A percentile compares a stretch with the other conserved stretches of the same genome.
Evolutionary conservation across 2,797 vertebrate genomes (phyloP).

Genomic region (Ctenochaetus hawaiiensis): DNA sequence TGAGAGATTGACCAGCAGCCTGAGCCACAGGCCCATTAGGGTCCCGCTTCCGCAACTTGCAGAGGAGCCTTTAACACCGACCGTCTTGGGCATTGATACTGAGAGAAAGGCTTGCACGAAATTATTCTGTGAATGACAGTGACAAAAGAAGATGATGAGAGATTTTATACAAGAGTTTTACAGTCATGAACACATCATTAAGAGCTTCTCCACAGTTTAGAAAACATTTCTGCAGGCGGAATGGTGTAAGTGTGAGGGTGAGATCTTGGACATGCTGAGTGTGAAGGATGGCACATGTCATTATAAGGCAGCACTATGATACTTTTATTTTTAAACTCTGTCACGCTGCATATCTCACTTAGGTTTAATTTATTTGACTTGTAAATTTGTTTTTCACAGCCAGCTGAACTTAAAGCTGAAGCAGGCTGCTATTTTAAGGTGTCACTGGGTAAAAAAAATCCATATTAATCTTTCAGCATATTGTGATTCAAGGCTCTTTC

Average conservation of each 20-base stretch:
- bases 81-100: slow-evolving; percentile 86
- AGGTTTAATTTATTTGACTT: background rate
- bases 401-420: background rate
- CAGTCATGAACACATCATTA: slow-evolving; percentile 9
- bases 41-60: slow-evolving; percentile 39
- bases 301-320: background rate
- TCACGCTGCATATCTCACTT: slow-evolving; percentile 14
- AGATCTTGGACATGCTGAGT: slow-evolving; percentile 12
- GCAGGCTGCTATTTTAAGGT: too few relatives aligned
- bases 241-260: slow-evolving; percentile 4
- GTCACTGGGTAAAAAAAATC: too few relatives aligned
- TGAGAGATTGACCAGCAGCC: slow-evolving; percentile 91
- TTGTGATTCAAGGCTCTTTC: too few relatives aligned
- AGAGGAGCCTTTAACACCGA: slow-evolving; percentile 66
- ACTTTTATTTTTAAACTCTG: background rate
- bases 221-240: background rate
- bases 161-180: background rate
- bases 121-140: slow-evolving; percentile 88
- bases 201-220: background rate
- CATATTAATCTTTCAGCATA: too few relatives aligned
- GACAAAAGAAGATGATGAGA: background rate
- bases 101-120: slow-evolving; percentile 93
- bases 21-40: slow-evolving; percentile 89
- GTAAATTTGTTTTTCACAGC: slow-evolving; percentile 10
- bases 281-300: background rate